A percentile compares a stretch with the other conserved stretches of the same genome.
Evolutionary conservation across 2,797 vertebrate genomes (phyloP).

Genomic region (Parauchenoglanis ngamensis): DNA sequence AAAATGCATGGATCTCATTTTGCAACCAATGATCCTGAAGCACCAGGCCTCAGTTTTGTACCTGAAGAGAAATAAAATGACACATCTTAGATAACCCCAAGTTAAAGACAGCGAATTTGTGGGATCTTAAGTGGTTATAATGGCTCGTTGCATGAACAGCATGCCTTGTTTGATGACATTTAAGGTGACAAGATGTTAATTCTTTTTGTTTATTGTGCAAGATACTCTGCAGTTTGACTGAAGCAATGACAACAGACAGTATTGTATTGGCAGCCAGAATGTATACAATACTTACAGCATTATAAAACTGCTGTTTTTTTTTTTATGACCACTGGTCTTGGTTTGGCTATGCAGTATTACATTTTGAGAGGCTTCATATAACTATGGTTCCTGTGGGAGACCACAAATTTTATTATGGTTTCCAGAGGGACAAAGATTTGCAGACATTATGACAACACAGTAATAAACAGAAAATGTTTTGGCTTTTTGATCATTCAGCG

Average conservation of each 20-base stretch:
- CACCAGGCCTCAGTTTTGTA: conserved; percentile 75
- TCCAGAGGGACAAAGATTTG: conserved; percentile 66
- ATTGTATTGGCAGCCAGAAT: background rate
- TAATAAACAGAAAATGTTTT: conserved; percentile 65
- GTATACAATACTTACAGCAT: background rate
- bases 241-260: conserved; percentile 51
- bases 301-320: background rate
- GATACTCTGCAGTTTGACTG: conserved; percentile 44
- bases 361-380: conserved; percentile 44
- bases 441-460: conserved; percentile 67
- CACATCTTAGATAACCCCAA: conserved; percentile 57
- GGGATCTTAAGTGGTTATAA: conserved; percentile 26
- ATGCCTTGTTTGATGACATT: conserved; percentile 38
- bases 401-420: conserved; percentile 62
- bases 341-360: conserved; percentile 13
- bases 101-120: conserved; percentile 28
- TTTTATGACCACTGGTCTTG: background rate
- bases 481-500: conserved; percentile 28
- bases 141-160: conserved; percentile 45
- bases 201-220: conserved; percentile 44
- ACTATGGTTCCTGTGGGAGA: conserved; percentile 58
- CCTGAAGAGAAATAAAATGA: conserved; percentile 73
- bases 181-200: conserved; percentile 22
- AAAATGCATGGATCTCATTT: conserved; percentile 70
- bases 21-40: conserved; percentile 83